Evolutionary conservation across 2,113 vertebrate genomes (phyloP).

Genomic region (Nesoenas mayeri): DNA sequence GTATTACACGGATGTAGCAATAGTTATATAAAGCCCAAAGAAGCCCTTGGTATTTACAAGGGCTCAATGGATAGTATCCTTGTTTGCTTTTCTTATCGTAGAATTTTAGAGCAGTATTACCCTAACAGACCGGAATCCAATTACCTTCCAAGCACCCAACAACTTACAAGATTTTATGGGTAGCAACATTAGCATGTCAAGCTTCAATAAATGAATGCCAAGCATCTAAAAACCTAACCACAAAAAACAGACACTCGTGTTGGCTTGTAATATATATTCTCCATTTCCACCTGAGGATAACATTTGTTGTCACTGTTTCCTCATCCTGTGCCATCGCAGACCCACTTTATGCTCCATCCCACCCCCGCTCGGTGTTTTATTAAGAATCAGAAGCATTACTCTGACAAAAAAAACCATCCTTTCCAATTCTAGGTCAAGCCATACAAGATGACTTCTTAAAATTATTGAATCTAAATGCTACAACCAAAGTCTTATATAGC

Average conservation of each 20-base stretch:
- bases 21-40: not conserved
- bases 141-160: not conserved
- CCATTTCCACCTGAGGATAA: not conserved
- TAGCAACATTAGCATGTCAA: not conserved
- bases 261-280: not conserved
- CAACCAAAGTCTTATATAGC: not conserved
- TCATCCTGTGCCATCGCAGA: not conserved
- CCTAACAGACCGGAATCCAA: not conserved
- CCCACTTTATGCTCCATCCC: not conserved
- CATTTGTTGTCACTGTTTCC: not conserved
- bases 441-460: not conserved
- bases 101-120: not conserved
- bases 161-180: not conserved
- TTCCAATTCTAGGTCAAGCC: not conserved
- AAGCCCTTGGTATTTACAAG: not conserved
- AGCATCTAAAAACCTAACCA: not conserved
- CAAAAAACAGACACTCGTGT: fast-evolving
- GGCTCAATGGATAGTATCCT: not conserved
- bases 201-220: not conserved
- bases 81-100: not conserved
- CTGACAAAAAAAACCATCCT: not conserved
- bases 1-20: not conserved
- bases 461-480: not conserved
- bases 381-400: not conserved
- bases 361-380: not conserved